Conservation (phyloP, 1,140 invertebrate species). For the Drosophila grimshawi region DNA sequence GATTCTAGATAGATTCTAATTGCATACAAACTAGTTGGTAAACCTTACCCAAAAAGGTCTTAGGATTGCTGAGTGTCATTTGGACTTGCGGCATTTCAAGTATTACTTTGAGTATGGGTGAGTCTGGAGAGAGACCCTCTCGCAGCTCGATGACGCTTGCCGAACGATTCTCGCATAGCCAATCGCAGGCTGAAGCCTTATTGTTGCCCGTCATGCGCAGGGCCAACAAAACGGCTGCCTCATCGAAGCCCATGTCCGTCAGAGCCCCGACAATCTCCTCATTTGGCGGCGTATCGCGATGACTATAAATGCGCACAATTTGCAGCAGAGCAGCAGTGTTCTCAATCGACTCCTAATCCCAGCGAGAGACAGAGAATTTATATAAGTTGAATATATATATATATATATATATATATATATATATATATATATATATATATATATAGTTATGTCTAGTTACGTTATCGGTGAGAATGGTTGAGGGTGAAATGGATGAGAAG, state of each 20-base stretch:
- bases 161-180: slow-evolving; percentile 80
- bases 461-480: slow-evolving; percentile 74
- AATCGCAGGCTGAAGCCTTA: slow-evolving; percentile 82
- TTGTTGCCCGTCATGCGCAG: slow-evolving; percentile 81
- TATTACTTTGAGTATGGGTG: slow-evolving; percentile 80
- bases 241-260: slow-evolving; percentile 81
- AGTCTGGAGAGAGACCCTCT: slow-evolving; percentile 78
- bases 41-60: slow-evolving; percentile 78
- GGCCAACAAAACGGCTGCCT: slow-evolving; percentile 65
- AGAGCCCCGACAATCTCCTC: slow-evolving; percentile 69
- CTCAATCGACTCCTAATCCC: slow-evolving; percentile 63
- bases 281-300: slow-evolving; percentile 73
- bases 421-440: too few species aligned
- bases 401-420: background rate
- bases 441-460: slow-evolving; percentile 31
- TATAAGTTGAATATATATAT: background rate
- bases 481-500: slow-evolving; percentile 72
- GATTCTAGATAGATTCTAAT: too few species aligned
- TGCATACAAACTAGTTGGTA: too few species aligned
- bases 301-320: slow-evolving; percentile 82
- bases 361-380: background rate
- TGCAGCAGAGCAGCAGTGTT: slow-evolving; percentile 80
- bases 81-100: slow-evolving; percentile 83
- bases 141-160: slow-evolving; percentile 75
- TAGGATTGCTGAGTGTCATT: slow-evolving; percentile 80